These are phyloP conservation scores for Callimico goeldii DNA, from an alignment of 2,797 vertebrate genomes.

Conservation along the genomic window DNA sequence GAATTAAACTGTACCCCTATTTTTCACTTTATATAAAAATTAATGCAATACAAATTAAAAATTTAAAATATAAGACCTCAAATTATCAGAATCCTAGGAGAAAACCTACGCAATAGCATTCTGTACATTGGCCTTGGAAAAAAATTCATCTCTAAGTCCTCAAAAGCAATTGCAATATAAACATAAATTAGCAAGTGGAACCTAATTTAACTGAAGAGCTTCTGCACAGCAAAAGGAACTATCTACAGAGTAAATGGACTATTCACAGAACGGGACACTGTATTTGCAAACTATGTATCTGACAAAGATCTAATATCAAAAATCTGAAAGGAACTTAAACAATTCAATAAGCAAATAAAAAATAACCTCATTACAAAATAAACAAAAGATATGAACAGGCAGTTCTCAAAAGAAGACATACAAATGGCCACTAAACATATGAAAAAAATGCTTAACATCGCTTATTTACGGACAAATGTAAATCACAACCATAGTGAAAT, in stretches of 20 bases:
- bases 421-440: background rate
- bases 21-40: background rate
- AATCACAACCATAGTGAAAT: background rate
- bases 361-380: background rate
- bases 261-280: background rate
- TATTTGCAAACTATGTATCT: background rate
- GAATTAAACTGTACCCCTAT: background rate
- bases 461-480: background rate
- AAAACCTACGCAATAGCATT: background rate
- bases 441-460: background rate
- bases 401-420: background rate
- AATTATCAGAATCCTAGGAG: background rate
- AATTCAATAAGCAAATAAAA: background rate
- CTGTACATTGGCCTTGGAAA: background rate
- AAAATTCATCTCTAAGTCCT: background rate
- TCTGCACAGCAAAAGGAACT: background rate
- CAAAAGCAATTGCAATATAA: background rate
- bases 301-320: background rate
- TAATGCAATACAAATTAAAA: background rate
- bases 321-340: background rate
- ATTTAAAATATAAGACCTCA: background rate
- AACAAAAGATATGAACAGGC: background rate
- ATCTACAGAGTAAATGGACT: background rate
- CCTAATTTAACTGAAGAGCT: background rate
- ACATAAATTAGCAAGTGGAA: background rate